These are phyloP conservation scores for Phenganax marumi DNA, from an alignment of 92 coral and sea anemone species.

Conservation along the genomic window DNA sequence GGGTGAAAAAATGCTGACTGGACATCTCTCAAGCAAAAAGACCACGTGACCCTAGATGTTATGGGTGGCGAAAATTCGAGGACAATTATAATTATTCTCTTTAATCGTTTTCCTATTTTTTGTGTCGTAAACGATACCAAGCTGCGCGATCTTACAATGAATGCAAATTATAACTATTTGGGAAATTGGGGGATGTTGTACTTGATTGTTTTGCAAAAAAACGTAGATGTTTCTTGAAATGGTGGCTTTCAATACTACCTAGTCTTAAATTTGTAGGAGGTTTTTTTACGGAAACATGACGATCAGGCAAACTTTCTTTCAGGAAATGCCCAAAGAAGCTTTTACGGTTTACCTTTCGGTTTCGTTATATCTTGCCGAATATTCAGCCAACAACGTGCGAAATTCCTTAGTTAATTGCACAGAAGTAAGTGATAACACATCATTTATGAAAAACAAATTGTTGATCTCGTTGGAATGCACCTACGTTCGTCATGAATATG, in stretches of 20 bases:
- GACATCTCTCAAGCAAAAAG: not conserved
- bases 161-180: not conserved
- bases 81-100: not conserved
- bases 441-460: constrained; percentile 47
- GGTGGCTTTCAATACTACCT: not conserved
- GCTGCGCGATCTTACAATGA: not conserved
- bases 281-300: too few species aligned
- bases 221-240: not conserved
- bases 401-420: constrained; percentile 47
- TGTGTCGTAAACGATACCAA: not conserved
- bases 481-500: not conserved
- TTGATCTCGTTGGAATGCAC: constrained; percentile 30
- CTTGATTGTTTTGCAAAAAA: not conserved
- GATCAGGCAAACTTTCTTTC: too few species aligned
- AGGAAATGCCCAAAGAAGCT: too few species aligned
- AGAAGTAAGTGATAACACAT: constrained; percentile 47
- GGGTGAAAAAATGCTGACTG: not conserved
- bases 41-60: not conserved
- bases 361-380: not conserved
- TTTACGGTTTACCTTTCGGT: too few species aligned
- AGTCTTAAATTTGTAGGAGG: not conserved
- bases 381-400: constrained; percentile 35
- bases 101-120: not conserved
- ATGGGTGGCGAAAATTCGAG: constrained; percentile 4
- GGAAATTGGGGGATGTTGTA: not conserved